Conservation (phyloP, 2,113 vertebrate species). For the Bubo blakistoni region DNA sequence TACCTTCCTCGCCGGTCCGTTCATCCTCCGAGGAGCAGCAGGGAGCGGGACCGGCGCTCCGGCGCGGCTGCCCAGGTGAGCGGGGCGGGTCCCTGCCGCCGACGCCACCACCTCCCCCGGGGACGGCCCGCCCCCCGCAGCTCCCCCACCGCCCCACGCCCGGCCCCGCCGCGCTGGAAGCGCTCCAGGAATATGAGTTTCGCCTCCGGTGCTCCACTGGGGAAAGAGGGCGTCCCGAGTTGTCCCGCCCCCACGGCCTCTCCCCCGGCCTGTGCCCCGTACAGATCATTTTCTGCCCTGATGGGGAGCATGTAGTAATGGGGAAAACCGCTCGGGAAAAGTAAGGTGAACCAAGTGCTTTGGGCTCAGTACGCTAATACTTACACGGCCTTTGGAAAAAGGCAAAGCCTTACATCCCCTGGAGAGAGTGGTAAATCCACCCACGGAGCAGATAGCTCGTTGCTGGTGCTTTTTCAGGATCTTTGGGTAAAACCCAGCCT, state of each 20-base stretch:
- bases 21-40: background rate
- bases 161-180: background rate
- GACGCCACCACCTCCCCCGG: background rate
- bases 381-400: background rate
- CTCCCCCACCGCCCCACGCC: background rate
- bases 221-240: background rate
- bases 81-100: background rate
- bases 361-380: background rate
- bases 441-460: fast-evolving
- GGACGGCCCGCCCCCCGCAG: background rate
- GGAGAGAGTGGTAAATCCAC: background rate
- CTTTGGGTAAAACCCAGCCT: background rate
- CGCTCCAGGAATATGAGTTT: background rate
- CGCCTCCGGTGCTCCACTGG: fast-evolving
- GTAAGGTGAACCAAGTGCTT: fast-evolving
- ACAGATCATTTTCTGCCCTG: fast-evolving
- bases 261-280: background rate
- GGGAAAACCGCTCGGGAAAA: background rate
- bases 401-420: background rate
- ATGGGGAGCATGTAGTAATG: fast-evolving
- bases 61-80: background rate
- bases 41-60: background rate
- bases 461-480: background rate
- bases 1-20: background rate
- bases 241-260: background rate